These are phyloP conservation scores for Tuta absoluta DNA, from an alignment of 2,888 invertebrate species.

Conservation along the genomic window DNA sequence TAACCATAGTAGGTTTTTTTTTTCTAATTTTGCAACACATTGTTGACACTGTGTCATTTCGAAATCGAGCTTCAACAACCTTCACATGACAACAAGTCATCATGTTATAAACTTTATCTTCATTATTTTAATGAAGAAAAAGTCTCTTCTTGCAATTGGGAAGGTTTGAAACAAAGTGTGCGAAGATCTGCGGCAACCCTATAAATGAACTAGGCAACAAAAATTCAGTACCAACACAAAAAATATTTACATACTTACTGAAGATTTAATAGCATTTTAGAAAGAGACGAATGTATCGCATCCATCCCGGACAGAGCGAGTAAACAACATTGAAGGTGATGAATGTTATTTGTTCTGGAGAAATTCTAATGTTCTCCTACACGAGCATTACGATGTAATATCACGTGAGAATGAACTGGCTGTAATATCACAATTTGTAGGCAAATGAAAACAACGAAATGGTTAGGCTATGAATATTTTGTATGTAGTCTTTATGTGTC, in stretches of 20 bases:
- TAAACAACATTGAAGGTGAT: not conserved
- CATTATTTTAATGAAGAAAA: too few relatives aligned
- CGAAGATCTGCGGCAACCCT: too few relatives aligned
- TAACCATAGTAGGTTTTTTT: too few relatives aligned
- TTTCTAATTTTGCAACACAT: too few relatives aligned
- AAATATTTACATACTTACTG: not conserved
- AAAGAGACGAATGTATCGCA: conserved; percentile 9
- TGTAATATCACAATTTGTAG: conserved; percentile 2
- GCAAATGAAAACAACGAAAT: not conserved
- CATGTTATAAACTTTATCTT: too few relatives aligned
- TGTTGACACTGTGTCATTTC: too few relatives aligned
- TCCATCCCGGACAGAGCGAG: not conserved
- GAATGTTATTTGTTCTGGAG: conserved; percentile 5
- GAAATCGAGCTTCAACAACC: too few relatives aligned
- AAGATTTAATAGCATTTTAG: not conserved
- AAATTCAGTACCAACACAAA: not conserved
- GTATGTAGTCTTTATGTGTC: not conserved
- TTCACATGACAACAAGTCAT: too few relatives aligned
- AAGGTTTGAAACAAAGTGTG: too few relatives aligned
- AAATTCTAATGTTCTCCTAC: not conserved
- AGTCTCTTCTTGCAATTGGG: too few relatives aligned
- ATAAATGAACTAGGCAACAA: too few relatives aligned
- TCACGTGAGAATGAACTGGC: not conserved
- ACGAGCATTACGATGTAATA: not conserved
- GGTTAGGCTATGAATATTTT: not conserved